These are phyloP conservation scores for Passer domesticus DNA, from an alignment of 2,113 vertebrate species.

Conservation along the genomic window DNA sequence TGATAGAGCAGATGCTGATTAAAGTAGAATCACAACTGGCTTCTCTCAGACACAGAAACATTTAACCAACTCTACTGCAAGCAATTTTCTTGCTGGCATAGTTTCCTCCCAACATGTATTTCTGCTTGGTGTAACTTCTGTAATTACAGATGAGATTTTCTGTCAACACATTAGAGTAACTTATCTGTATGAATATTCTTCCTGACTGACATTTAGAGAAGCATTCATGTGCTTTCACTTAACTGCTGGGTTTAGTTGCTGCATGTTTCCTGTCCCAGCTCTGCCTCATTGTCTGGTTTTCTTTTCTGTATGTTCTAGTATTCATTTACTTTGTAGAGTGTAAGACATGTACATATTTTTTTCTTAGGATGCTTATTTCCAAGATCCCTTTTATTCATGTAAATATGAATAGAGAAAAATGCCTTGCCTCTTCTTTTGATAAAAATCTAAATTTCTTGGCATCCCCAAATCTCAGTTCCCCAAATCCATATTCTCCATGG, in stretches of 20 bases:
- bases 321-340: not conserved
- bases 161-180: not conserved
- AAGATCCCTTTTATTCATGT: not conserved
- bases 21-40: not conserved
- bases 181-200: not conserved
- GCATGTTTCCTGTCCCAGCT: not conserved
- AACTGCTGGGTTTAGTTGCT: not conserved
- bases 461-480: not conserved
- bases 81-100: not conserved
- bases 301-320: not conserved
- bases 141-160: not conserved
- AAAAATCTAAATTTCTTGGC: not conserved
- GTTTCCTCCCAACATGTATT: not conserved
- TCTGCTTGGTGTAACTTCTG: not conserved
- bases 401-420: not conserved
- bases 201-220: not conserved
- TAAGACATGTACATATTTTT: not conserved
- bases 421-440: not conserved
- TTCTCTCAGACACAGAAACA: not conserved
- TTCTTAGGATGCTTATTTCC: not conserved
- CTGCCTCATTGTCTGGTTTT: not conserved
- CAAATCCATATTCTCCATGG: not conserved
- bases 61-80: not conserved
- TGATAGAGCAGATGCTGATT: not conserved
- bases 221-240: not conserved